Percentiles rank a stretch among this genome's conserved stretches.
Conservation (phyloP, 2,888 invertebrate species). For the Galeopsomyia nigrocyanea region DNA sequence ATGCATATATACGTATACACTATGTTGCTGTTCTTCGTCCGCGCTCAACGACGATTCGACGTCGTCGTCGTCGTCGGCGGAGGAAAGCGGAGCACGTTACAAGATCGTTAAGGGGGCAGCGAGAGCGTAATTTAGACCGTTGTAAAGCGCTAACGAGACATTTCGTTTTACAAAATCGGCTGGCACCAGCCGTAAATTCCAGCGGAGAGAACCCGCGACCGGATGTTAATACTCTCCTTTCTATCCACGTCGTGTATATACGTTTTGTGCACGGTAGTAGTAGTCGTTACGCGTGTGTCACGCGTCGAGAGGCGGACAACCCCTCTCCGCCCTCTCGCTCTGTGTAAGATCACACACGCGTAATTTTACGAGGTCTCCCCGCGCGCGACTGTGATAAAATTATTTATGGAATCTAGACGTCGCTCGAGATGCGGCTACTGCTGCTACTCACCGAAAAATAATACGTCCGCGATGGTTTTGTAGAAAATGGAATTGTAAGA, state of each 20-base stretch:
- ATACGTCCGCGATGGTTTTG: too few relatives aligned
- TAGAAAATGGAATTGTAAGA: too few relatives aligned
- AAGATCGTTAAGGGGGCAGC: slow-evolving; percentile 60
- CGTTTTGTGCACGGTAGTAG: slow-evolving; percentile 10
- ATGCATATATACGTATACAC: slow-evolving; percentile 3
- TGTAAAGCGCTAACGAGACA: slow-evolving; percentile 67
- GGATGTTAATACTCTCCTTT: slow-evolving; percentile 62
- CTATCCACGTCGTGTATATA: background rate
- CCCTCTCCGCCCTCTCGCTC: background rate
- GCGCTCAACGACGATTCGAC: background rate
- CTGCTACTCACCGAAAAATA: too few relatives aligned
- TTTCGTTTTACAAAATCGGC: slow-evolving; percentile 66
- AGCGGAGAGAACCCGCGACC: slow-evolving; percentile 50
- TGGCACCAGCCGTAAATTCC: slow-evolving; percentile 62
- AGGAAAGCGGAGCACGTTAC: slow-evolving; percentile 27
- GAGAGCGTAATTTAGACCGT: slow-evolving; percentile 63
- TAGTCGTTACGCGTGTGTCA: slow-evolving; percentile 34
- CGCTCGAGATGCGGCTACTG: background rate
- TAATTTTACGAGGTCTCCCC: slow-evolving; percentile 24
- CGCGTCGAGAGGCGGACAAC: background rate
- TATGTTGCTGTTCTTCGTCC: background rate
- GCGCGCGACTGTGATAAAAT: slow-evolving; percentile 30
- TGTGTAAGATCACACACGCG: slow-evolving; percentile 17
- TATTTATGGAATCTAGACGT: slow-evolving; percentile 33
- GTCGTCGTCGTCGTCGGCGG: background rate